Evolutionary conservation across 2,797 vertebrate species (phyloP), one percentile per base, ranked within the genome.

Genomic region (Propithecus perrieri): DNA sequence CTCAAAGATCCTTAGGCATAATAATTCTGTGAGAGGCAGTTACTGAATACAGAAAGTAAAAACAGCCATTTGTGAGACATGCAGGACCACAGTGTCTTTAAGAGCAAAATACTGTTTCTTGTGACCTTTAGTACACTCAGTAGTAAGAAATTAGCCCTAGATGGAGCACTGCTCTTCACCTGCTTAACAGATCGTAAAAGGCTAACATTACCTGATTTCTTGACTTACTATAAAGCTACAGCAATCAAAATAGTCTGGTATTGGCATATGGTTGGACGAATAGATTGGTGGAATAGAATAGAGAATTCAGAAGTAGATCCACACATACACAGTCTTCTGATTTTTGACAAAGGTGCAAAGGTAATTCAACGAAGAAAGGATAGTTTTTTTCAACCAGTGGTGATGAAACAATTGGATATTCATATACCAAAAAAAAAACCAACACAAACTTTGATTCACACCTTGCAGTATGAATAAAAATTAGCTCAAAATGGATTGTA

Each of bases 291-390:
- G 33, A 55, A 28, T 94, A 41, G 53, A 84, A 75, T 71, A 61
- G 59, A 61, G 74, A 72, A 38, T 96, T 84, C 26, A 88, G 43
- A 87, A 75, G 30, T 86, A 65, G 35, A 83, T 87, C 38, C 20
- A 74, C 9, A 5, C 18, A 50, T 53, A 14, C 14, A 4, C 46
- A 46, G 33, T 88, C 78, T 63, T 84, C 57, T 81, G n/a, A 59
- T 93, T 95, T 94, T 80, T 92, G 46, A 95, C 65, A 91, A n/a
- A 79, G 43, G 26, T 89, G 8, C 17, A 59, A 28, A 76, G 84
- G 28, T 85, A 93, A 63, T 90, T 97, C 65, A 85, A 89, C 57
- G 30, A 74, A 86, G 53, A 85, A 94, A 89, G 38, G 30, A 81
- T 72, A 46, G 28, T 91, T 24, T 89, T 92, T 95, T 95, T 81